Evolutionary conservation across 2,113 vertebrate genomes (phyloP).

Genomic region (Kryptolebias marmoratus): DNA sequence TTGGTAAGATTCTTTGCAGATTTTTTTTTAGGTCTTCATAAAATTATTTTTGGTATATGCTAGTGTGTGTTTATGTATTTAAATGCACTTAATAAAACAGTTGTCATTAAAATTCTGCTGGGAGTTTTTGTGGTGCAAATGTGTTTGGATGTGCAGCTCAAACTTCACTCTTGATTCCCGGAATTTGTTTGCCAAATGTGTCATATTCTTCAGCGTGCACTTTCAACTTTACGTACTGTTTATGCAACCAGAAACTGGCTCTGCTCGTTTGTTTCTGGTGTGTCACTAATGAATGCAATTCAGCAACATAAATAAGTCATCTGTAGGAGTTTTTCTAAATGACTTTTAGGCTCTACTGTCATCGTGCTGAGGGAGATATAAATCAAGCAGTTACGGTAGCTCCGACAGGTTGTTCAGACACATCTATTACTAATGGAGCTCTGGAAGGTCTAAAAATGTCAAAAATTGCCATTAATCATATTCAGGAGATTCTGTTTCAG

Average conservation of each 20-base stretch:
- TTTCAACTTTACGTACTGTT: not conserved
- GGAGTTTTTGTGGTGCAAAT: constrained; percentile 13
- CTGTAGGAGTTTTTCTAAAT: not conserved
- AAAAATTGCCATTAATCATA: constrained; percentile 63
- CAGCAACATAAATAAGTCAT: constrained; percentile 6
- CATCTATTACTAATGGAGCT: constrained; percentile 57
- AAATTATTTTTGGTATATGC: constrained; percentile 73
- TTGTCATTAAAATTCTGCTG: constrained; percentile 33
- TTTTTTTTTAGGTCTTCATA: constrained; percentile 67
- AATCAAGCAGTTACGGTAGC: constrained; percentile 63
- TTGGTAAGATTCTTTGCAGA: constrained; percentile 67
- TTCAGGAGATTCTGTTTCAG: constrained; percentile 46
- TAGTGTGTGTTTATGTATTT: constrained; percentile 79
- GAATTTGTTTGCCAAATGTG: not conserved
- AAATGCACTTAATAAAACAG: constrained; percentile 80
- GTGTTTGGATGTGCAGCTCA: not conserved
- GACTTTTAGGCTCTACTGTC: constrained; percentile 13
- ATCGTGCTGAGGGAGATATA: constrained; percentile 22
- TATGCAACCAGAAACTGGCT: not conserved
- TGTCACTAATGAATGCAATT: not conserved
- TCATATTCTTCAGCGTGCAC: not conserved
- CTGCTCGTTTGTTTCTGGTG: constrained; percentile 5
- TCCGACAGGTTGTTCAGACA: constrained; percentile 52
- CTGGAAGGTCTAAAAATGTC: constrained; percentile 52
- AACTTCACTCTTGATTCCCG: not conserved